These are phyloP conservation scores for Eidolon helvum DNA, from an alignment of 2,113 vertebrate genomes.

Conservation along the genomic window DNA sequence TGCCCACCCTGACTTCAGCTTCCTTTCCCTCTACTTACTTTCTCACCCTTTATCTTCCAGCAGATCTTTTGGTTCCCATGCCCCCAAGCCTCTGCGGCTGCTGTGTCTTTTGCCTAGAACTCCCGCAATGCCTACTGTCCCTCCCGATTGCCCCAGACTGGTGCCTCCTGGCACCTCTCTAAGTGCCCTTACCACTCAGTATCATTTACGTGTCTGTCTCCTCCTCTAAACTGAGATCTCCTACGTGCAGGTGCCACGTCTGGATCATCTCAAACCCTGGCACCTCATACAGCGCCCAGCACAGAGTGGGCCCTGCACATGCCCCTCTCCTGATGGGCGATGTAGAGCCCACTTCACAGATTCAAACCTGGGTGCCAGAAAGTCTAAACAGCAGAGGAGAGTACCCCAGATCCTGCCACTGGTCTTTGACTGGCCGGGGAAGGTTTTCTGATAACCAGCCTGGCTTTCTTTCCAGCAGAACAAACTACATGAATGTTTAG, in stretches of 20 bases:
- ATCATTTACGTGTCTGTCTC: neutral
- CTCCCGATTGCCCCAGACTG: neutral
- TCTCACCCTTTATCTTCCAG: neutral
- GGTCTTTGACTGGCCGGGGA: neutral
- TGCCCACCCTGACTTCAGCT: neutral
- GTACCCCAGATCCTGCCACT: neutral
- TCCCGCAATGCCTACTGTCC: too few relatives aligned
- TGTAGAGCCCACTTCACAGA: neutral
- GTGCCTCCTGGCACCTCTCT: neutral
- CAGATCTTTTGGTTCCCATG: neutral
- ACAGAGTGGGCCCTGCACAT: neutral
- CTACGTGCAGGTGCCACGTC: fast-evolving
- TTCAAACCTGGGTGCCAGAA: neutral
- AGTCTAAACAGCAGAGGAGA: neutral
- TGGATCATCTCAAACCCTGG: neutral
- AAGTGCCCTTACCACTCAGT: neutral
- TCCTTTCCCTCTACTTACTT: neutral
- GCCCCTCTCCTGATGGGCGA: neutral
- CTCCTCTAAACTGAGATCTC: neutral
- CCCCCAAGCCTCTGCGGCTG: neutral
- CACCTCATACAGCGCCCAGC: neutral
- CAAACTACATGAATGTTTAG: neutral
- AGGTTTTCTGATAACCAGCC: neutral
- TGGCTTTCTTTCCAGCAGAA: neutral
- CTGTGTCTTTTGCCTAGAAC: neutral